These are phyloP conservation scores for Harpalus rubripes DNA, from an alignment of 2,888 invertebrate genomes.

Conservation along the genomic window DNA sequence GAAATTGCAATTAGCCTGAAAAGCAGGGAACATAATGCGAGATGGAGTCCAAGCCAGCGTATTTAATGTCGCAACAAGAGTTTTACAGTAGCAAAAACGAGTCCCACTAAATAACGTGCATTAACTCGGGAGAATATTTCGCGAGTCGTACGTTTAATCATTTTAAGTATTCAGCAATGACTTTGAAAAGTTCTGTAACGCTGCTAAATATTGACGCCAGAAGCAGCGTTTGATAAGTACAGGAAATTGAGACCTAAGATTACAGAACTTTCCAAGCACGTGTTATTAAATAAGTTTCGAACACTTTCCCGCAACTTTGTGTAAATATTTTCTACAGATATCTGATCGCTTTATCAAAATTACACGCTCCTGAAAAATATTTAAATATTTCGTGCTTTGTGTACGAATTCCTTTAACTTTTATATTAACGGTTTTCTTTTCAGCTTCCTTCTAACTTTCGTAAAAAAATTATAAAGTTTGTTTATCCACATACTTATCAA, in stretches of 20 bases:
- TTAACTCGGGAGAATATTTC: slow-evolving; percentile 22
- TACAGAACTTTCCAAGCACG: slow-evolving; percentile 59
- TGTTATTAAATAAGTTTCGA: slow-evolving; percentile 65
- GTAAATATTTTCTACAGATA: slow-evolving; percentile 60
- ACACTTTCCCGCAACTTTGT: slow-evolving; percentile 62
- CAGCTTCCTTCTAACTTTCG: neutral
- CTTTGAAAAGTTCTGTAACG: slow-evolving; percentile 51
- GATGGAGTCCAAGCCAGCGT: neutral
- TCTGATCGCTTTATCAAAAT: slow-evolving; percentile 57
- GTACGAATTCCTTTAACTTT: slow-evolving; percentile 25
- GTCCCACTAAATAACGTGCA: slow-evolving; percentile 32
- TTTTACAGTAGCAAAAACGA: slow-evolving; percentile 30
- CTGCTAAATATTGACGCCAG: slow-evolving; percentile 58
- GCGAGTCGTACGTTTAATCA: slow-evolving; percentile 37
- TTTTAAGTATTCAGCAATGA: slow-evolving; percentile 50
- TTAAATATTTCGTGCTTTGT: slow-evolving; percentile 48
- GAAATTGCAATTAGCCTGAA: slow-evolving; percentile 41
- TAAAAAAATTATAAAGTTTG: slow-evolving; percentile 30
- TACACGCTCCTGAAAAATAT: slow-evolving; percentile 40
- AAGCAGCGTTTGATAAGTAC: slow-evolving; percentile 60
- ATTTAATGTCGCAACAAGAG: slow-evolving; percentile 37
- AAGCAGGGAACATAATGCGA: slow-evolving; percentile 23
- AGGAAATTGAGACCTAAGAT: slow-evolving; percentile 63
- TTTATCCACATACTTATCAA: slow-evolving; percentile 1
- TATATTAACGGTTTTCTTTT: slow-evolving; percentile 9